Evolutionary conservation across 1,140 invertebrate species (phyloP).

Genomic region (Gonioctena quinquepunctata): DNA sequence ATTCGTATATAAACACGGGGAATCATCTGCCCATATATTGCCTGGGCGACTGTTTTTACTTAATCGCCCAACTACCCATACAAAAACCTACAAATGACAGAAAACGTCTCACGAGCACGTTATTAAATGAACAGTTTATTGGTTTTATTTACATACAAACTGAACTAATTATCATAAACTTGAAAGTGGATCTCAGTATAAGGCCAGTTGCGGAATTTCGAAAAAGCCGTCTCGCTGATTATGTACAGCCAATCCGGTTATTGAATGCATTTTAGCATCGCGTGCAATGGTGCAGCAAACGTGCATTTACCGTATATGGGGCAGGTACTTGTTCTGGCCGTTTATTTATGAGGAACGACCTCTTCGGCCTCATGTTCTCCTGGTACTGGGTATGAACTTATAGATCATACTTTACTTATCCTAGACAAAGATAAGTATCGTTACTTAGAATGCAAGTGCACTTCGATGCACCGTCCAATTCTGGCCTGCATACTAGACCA

Average conservation of each 20-base stretch:
- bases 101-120: slow-evolving; percentile 6
- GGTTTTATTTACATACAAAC: slow-evolving; percentile 23
- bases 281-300: neutral
- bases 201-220: slow-evolving; percentile 6
- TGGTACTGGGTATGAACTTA: slow-evolving; percentile 50
- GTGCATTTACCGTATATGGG: neutral
- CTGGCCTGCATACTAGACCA: too few relatives aligned
- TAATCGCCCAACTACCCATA: slow-evolving; percentile 4
- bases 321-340: neutral
- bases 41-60: neutral
- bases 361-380: slow-evolving; percentile 34
- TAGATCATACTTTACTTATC: slow-evolving; percentile 41
- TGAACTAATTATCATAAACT: slow-evolving; percentile 38
- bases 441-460: neutral
- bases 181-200: slow-evolving; percentile 19
- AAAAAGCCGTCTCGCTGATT: neutral
- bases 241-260: slow-evolving; percentile 19
- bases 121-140: slow-evolving; percentile 28
- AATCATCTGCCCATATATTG: neutral
- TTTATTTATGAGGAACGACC: slow-evolving; percentile 16
- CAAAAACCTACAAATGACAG: slow-evolving; percentile 16
- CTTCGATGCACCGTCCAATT: neutral
- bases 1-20: too few relatives aligned
- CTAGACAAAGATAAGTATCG: slow-evolving; percentile 3
- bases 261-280: slow-evolving; percentile 8